Evolutionary conservation across 1,140 invertebrate genomes (phyloP), one percentile per base, ranked within the genome.

Genomic region (Solenopsis invicta): DNA sequence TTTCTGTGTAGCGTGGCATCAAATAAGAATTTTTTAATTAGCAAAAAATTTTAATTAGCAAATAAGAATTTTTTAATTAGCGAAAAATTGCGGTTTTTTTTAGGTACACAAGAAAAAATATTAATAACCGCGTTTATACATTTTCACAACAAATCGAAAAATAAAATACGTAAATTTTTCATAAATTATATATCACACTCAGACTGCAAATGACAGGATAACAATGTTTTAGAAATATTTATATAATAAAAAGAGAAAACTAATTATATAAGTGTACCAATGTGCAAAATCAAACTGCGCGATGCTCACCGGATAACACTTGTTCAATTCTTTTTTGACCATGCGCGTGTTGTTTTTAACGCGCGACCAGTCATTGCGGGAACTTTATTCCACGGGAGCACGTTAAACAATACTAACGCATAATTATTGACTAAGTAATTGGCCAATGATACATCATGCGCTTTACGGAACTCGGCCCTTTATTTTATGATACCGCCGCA

Each of bases 31-130:
- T 56, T 21, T 56, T 56, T 56, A 66, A 18, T 41, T 41, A 8
- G 5, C 12, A 24, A 37, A 72, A n/a, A n/a, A n/a, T n/a, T n/a
- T n/a, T n/a, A n/a, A n/a, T n/a, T n/a, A n/a, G n/a, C 8, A 41
- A 56, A 29, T 29, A 29, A 21, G 18, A 56, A 56, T 56, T 56
- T 21, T 56, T 56, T 56, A 66, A 18, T 41, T 72, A 34, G 52
- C 50, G 24, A 72, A 54, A 54, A n/a, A 34, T 72, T 72, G 2
- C 48, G 10, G 16, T 52, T 6, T 72, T 72, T 72, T 72, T 54
- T 54, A 72, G 18, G 34, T 54, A 37, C 2, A 29, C 10, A 54
- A 34, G n/a, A n/a, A 4, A 72, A 37, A 54, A 54, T 18, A 10
- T 61, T 12, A 76, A 61, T 29, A 16, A 67, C 16, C 13, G 1